Conservation (phyloP, 2,888 invertebrate genomes). For the Drosophila macrospina region DNA sequence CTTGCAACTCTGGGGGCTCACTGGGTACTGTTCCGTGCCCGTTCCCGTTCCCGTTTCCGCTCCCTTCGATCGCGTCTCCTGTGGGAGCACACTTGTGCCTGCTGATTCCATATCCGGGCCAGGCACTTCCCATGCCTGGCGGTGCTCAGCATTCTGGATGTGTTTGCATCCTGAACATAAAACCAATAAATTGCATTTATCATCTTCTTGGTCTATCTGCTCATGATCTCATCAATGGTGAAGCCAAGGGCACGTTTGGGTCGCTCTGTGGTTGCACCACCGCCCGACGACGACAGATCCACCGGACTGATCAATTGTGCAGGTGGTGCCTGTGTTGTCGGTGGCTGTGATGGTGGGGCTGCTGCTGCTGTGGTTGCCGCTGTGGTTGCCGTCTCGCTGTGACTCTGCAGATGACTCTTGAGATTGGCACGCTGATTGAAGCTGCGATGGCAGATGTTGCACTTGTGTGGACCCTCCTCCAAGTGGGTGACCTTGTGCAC, state of each 20-base stretch:
- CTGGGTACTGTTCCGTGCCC: slow-evolving; percentile 29
- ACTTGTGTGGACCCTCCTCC: slow-evolving; percentile 97
- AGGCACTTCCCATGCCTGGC: slow-evolving; percentile 79
- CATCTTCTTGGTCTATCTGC: slow-evolving; percentile 87
- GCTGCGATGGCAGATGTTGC: slow-evolving; percentile 93
- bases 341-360: slow-evolving; percentile 58
- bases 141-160: slow-evolving; percentile 44
- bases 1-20: slow-evolving; percentile 6
- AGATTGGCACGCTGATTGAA: slow-evolving; percentile 97
- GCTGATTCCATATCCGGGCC: slow-evolving; percentile 47
- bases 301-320: slow-evolving; percentile 82
- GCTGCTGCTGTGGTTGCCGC: slow-evolving; percentile 34
- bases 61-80: not conserved
- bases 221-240: slow-evolving; percentile 95
- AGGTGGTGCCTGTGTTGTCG: slow-evolving; percentile 60
- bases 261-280: slow-evolving; percentile 78
- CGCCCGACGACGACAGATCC: slow-evolving; percentile 87
- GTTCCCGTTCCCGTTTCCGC: too few relatives aligned
- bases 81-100: not conserved
- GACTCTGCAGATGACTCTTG: slow-evolving; percentile 95
- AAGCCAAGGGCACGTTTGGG: slow-evolving; percentile 89
- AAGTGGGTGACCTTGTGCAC: slow-evolving; percentile 97
- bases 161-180: slow-evolving; percentile 49
- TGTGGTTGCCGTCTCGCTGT: slow-evolving; percentile 86
- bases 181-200: slow-evolving; percentile 42